Base-by-base conservation (phyloP, 2,888 invertebrate genomes). In the Scelioninae gen. 1 region DNA sequence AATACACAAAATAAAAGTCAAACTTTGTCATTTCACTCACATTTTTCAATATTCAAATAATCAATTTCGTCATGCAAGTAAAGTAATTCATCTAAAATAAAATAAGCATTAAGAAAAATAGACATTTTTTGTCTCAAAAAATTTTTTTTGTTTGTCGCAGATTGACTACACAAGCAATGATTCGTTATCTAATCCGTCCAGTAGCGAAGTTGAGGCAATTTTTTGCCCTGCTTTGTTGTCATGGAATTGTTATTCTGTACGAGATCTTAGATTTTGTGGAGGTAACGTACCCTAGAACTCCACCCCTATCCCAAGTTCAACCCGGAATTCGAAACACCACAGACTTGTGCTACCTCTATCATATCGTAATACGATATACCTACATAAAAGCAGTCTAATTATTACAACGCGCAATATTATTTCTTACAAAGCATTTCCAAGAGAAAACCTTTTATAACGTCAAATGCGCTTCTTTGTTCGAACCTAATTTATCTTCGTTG, bases 311-410 rank as follows among this genome's bases (percentile, higher is more conserved):
- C 51, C 56, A 16, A 68, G 45, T n/a, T 38, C 58, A 40, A 34
- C 56, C 16, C 43, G 51, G 29, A n/a, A 76, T 68, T 68, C 43
- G 53, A 68, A 77, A 77, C 43, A 31, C 45, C 43, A 34, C 40
- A 62, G 65, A 62, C 38, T 69, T 32, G 47, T 45, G 29, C 51
- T 65, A 60, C 15, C 66, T 71, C 72, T 68, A 74, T 74, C 74
- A 68, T 71, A 68, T 74, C 49, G 74, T 72, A 74, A 80, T 55
- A 74, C 34, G 62, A 80, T 74, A 60, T 45, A 47, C 53, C 72
- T 68, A 74, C 80, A 68, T 80, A 62, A 74, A 74, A 80, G 80
- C 68, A 72, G 65, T 71, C 69, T 80, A 66, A 80, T 80, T 80
- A 66, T 80, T 66, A 80, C 79, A 66, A 31, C 72, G 53, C 29